Evolutionary conservation across 2,797 vertebrate genomes (phyloP).

Genomic region (Coregonus ussuriensis): DNA sequence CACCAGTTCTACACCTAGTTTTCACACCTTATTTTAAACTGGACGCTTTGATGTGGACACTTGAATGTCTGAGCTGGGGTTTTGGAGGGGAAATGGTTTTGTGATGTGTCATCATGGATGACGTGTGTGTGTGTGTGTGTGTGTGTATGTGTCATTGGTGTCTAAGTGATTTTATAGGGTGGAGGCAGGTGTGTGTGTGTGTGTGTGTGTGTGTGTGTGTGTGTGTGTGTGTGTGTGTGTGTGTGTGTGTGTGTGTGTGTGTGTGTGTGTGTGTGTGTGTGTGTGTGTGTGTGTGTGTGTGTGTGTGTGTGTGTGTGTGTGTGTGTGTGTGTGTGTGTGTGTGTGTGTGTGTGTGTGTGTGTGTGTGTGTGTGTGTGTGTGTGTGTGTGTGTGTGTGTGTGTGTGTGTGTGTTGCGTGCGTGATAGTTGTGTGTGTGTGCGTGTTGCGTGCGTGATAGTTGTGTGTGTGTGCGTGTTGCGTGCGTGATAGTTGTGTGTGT

Average conservation of each 20-base stretch:
- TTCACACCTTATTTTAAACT: too few relatives aligned
- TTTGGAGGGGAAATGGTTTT: neutral
- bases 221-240: too few relatives aligned
- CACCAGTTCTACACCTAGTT: too few relatives aligned
- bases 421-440: constrained; percentile 9
- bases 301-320: neutral
- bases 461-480: neutral
- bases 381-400: neutral
- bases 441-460: neutral
- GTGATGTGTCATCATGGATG: neutral
- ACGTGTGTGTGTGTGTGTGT: neutral
- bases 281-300: constrained; percentile 12
- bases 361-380: too few relatives aligned
- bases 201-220: too few relatives aligned
- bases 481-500: too few relatives aligned
- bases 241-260: neutral
- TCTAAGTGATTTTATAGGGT: neutral
- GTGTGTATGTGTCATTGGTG: neutral
- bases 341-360: neutral
- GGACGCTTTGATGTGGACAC: too few relatives aligned
- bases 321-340: too few relatives aligned
- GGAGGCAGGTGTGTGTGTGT: neutral
- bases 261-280: neutral
- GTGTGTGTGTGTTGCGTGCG: neutral
- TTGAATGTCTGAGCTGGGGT: too few relatives aligned